These are phyloP conservation scores for Emys orbicularis DNA, from an alignment of 2,797 vertebrate species.

Conservation along the genomic window DNA sequence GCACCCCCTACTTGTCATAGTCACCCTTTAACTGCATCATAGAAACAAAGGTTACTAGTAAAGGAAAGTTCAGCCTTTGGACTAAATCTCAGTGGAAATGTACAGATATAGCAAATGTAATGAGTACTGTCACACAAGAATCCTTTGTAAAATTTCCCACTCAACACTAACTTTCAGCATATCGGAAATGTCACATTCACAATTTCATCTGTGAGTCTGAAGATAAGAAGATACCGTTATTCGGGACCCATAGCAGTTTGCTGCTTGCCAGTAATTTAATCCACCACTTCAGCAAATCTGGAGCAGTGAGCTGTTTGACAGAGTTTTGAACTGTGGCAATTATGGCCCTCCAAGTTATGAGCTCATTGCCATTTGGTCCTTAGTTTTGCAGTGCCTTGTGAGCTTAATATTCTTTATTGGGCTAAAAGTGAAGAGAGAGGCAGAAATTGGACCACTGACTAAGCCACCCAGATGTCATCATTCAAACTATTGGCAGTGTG, in stretches of 20 bases:
- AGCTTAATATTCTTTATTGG: not conserved
- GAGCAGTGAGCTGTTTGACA: not conserved
- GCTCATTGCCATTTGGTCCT: not conserved
- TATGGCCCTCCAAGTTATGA: not conserved
- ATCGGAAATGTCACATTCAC: conserved; percentile 41
- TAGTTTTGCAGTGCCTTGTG: not conserved
- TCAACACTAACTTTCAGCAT: conserved; percentile 30
- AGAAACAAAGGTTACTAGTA: conserved; percentile 4
- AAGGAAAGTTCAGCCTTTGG: conserved; percentile 58
- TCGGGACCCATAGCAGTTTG: conserved; percentile 42
- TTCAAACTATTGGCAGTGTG: not conserved
- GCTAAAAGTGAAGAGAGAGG: not conserved
- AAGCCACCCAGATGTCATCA: not conserved
- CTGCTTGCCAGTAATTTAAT: conserved; percentile 20
- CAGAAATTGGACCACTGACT: not conserved
- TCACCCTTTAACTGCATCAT: conserved; percentile 61
- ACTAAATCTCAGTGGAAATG: conserved; percentile 56
- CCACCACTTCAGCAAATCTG: not conserved
- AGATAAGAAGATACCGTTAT: conserved; percentile 56
- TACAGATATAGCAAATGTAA: not conserved
- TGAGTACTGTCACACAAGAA: conserved; percentile 61
- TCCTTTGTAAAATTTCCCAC: conserved; percentile 66
- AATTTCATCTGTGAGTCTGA: conserved; percentile 57
- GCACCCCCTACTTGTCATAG: conserved; percentile 37
- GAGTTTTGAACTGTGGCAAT: not conserved